These are phyloP conservation scores for Xiphophorus hellerii DNA, from an alignment of 2,113 vertebrate genomes.

Conservation along the genomic window DNA sequence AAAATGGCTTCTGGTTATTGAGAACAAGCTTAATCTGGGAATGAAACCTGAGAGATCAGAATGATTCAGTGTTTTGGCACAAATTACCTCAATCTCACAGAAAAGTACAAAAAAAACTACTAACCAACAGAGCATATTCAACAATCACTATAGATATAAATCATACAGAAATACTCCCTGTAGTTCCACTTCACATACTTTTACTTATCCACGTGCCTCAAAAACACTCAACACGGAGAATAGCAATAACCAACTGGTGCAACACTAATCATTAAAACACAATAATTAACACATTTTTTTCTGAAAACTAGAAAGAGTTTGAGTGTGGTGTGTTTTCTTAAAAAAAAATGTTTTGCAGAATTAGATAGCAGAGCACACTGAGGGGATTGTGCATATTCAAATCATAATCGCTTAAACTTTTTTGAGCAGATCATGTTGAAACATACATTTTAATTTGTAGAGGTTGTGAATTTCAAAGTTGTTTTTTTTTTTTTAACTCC, in stretches of 20 bases:
- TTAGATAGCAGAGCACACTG: neutral
- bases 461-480: constrained; percentile 8
- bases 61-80: constrained; percentile 30
- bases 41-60: constrained; percentile 37
- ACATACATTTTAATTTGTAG: constrained; percentile 34
- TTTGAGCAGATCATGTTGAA: constrained; percentile 5
- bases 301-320: neutral
- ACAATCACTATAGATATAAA: neutral
- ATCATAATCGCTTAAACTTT: neutral
- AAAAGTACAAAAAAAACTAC: constrained; percentile 3
- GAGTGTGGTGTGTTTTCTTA: neutral
- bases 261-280: constrained; percentile 8
- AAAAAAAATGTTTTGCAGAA: neutral
- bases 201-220: neutral
- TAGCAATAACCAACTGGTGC: neutral
- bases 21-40: constrained; percentile 7
- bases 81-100: neutral
- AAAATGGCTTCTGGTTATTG: constrained; percentile 1
- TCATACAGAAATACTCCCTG: constrained; percentile 8
- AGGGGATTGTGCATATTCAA: neutral
- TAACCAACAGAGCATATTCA: constrained; percentile 7
- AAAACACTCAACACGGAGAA: neutral
- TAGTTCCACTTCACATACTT: constrained; percentile 4
- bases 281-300: neutral
- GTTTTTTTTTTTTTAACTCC: neutral